Conservation (phyloP, 2,113 vertebrate species). For the Dromiciops gliroides region DNA sequence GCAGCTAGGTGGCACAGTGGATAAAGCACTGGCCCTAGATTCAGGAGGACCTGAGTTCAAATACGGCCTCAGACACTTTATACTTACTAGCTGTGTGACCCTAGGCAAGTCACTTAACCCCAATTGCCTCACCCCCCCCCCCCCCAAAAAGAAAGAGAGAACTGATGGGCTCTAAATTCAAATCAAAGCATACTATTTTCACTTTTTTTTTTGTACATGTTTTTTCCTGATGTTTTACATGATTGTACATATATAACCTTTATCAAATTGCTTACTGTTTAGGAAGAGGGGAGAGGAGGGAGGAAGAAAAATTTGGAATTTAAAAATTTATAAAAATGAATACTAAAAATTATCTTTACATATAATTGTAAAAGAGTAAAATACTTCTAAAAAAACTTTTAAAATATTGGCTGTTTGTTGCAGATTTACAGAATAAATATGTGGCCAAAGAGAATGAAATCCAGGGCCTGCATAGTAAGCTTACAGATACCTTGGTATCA, state of each 20-base stretch:
- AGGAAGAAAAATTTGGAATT: not conserved
- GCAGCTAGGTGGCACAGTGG: too few species aligned
- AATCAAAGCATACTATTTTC: not conserved
- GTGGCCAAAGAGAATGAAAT: constrained; percentile 93
- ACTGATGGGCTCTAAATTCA: not conserved
- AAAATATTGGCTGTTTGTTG: constrained; percentile 67
- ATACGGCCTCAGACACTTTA: too few species aligned
- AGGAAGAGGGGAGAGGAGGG: not conserved
- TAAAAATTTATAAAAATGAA: not conserved
- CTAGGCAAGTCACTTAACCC: too few species aligned
- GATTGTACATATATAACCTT: not conserved
- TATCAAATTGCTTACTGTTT: not conserved
- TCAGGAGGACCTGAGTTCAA: too few species aligned
- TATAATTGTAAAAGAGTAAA: not conserved
- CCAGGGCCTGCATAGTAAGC: constrained; percentile 93
- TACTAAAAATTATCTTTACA: not conserved
- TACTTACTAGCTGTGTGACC: too few species aligned
- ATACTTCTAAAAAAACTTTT: not conserved
- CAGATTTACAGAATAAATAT: constrained; percentile 95
- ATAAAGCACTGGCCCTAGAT: too few species aligned
- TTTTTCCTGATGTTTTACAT: not conserved
- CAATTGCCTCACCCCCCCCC: too few species aligned
- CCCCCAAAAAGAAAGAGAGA: too few species aligned
- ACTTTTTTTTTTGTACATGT: not conserved
- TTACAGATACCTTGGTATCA: constrained; percentile 93